Base-by-base conservation (phyloP, 1,140 invertebrate species). In the Hermatobates lingyangjiaoensis region DNA sequence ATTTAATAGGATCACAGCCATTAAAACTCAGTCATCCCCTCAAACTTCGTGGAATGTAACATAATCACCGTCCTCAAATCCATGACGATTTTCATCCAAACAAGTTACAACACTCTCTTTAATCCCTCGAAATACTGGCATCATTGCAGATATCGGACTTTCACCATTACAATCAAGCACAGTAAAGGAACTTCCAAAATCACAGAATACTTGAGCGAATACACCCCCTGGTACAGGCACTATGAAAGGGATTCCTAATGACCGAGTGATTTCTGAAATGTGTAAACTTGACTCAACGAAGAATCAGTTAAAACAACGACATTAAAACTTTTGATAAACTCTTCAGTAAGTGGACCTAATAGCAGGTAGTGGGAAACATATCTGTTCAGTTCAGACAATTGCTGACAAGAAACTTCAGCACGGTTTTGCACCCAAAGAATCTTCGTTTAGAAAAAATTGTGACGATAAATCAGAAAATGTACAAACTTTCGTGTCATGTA, bases 171-270 rank as follows among this genome's bases (percentile, higher is more conserved):
- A 74, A 68, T 98, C 93, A 27, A 81, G 69, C 3, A 96, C 82
- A 20, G 76, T 79, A 61, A 98, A 97, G 23, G 80, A 71, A 1
- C 80, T 69, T 0, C 93, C 92, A 73, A 98, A 97, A 68, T 98
- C 93, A 68, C 91, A 96, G 68, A 98, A 97, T 2, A 97, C 79
- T 66, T 86, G 81, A n/a, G 89, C 88, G 71, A 94, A 97, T 2
- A 98, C 63, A 1, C 95, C 95, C 40, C 79, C 75, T 0, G 90
- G 89, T 60, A 92, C 81, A 5, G 91, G 89, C 30, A 93, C 77
- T 54, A 99, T 83, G 7, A 98, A 69, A 3, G 85, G 82, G 58
- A 93, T 90, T 52, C 79, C 74, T 58, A 86, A 80, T 0, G 71
- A 68, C 62, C 85, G 89, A 39, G 88, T 85, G 42, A 87, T 80